Evolutionary conservation across 2,113 vertebrate species (phyloP).

Genomic region (Pycnonotus jocosus): DNA sequence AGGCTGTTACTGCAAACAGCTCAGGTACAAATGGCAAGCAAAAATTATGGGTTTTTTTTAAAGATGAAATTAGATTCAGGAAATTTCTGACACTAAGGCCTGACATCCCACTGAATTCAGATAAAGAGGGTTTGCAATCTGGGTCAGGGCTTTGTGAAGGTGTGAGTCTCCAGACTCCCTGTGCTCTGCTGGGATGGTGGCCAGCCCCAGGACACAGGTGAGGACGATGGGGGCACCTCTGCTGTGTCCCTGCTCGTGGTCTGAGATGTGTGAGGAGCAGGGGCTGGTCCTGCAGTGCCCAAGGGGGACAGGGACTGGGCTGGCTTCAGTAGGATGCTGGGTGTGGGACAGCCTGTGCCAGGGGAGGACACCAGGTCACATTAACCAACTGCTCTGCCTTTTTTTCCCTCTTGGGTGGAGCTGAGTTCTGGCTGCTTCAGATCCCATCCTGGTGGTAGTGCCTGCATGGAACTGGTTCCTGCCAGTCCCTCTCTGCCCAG

Average conservation of each 20-base stretch:
- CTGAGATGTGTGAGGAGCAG: not conserved
- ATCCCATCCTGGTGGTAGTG: not conserved
- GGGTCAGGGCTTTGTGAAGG: not conserved
- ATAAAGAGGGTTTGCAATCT: not conserved
- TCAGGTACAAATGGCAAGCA: not conserved
- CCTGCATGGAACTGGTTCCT: not conserved
- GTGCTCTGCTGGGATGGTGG: not conserved
- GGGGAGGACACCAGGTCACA: not conserved
- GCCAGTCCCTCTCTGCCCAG: not conserved
- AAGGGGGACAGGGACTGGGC: not conserved
- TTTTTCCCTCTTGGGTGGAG: not conserved
- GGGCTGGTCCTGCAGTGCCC: not conserved
- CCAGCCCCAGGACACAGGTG: not conserved
- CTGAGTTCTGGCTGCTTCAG: not conserved
- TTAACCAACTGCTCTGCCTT: not conserved
- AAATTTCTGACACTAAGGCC: not conserved
- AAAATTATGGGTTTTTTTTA: not conserved
- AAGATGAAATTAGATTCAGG: not conserved
- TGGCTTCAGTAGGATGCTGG: not conserved
- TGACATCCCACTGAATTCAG: fast-evolving
- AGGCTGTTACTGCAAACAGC: not conserved
- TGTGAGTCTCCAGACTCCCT: fast-evolving
- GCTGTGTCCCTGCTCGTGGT: not conserved
- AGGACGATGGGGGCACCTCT: not conserved
- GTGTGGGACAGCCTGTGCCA: not conserved